A percentile compares a stretch with the other conserved stretches of the same genome.
These are phyloP conservation scores for Alfaro cultratus DNA, from an alignment of 2,797 vertebrate species.

Conservation along the genomic window DNA sequence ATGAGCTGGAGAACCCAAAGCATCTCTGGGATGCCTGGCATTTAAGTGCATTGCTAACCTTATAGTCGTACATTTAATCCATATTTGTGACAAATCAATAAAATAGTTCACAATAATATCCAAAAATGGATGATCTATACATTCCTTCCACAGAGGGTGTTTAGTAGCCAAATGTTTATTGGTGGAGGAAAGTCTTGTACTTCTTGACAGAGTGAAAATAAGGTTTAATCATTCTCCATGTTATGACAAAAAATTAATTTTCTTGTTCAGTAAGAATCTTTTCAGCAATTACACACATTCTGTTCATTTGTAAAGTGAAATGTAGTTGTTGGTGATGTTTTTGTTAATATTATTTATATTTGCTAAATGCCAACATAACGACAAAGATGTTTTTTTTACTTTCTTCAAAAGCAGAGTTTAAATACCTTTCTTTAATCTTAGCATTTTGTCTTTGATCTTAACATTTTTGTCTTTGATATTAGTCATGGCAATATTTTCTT, in stretches of 20 bases:
- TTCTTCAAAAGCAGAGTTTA: not conserved
- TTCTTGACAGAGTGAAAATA: slow-evolving; percentile 1
- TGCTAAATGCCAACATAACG: not conserved
- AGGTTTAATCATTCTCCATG: slow-evolving; percentile 9
- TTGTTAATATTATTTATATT: not conserved
- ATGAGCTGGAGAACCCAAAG: slow-evolving; percentile 23
- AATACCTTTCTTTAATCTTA: too few species aligned
- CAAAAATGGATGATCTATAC: slow-evolving; percentile 15
- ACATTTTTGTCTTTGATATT: too few species aligned
- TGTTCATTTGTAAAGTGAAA: not conserved
- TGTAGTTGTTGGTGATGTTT: not conserved
- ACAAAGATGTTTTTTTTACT: not conserved
- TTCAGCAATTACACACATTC: slow-evolving; percentile 5
- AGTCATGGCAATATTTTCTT: too few species aligned
- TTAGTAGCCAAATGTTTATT: slow-evolving; percentile 15
- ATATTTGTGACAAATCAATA: slow-evolving; percentile 8
- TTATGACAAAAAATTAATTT: slow-evolving; percentile 6
- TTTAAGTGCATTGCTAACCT: slow-evolving; percentile 49
- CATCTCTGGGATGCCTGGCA: slow-evolving; percentile 53
- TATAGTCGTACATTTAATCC: slow-evolving; percentile 29
- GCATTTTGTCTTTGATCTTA: too few species aligned
- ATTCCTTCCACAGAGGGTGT: not conserved
- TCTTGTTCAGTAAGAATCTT: slow-evolving; percentile 1
- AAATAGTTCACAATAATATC: slow-evolving; percentile 6
- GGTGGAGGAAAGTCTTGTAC: slow-evolving; percentile 3